Base-by-base conservation (phyloP, 2,888 invertebrate genomes). In the Phyto melanocephala region DNA sequence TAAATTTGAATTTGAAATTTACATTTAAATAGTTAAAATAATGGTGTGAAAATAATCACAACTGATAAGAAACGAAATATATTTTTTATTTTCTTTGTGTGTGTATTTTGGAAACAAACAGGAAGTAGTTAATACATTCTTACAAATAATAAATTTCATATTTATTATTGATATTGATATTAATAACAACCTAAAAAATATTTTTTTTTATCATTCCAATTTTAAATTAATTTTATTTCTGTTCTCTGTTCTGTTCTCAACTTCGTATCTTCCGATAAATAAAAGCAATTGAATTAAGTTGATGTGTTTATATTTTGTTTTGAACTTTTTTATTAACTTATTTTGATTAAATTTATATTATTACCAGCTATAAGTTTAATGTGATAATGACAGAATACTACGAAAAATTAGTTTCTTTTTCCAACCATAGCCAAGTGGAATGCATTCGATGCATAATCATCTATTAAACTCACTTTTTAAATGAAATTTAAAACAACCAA, bases 1-100 rank as follows among this genome's bases (percentile, higher is more conserved):
- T 13, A 37, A 50, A 35, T 63, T 17, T 15, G 4, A 35, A 50
- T 22, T 15, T 52, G 1, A n/a, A 52, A 58, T 40, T 35, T 24
- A 62, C 40, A 62, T 72, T 50, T 62, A n/a, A 62, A 62, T 72
- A 52, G 28, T 13, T 10, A 24, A 62, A 24, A 40, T 62, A 72
- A 52, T 62, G 52, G 28, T 42, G 20, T 3, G 11, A 54, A 54
- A 63, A 60, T 24, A 15, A n/a, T 3, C n/a, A 11, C 6, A 8
- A 24, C 15, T 42, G 13, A 4, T 50, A 13, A 28, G 3, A n/a
- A 50, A 40, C 15, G 40, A 11, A 24, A 15, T 11, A 54, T 15
- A 71, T 13, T 20, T 42, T 1, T 7, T 17, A 17, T 11, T 37
- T 60, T 24, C 13, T 50, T 37, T 71, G 22, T 47, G 1, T 47